phyloP scores from a whole-genome alignment of 2,113 vertebrate genomes.

The Corydoras sp. region DNA sequence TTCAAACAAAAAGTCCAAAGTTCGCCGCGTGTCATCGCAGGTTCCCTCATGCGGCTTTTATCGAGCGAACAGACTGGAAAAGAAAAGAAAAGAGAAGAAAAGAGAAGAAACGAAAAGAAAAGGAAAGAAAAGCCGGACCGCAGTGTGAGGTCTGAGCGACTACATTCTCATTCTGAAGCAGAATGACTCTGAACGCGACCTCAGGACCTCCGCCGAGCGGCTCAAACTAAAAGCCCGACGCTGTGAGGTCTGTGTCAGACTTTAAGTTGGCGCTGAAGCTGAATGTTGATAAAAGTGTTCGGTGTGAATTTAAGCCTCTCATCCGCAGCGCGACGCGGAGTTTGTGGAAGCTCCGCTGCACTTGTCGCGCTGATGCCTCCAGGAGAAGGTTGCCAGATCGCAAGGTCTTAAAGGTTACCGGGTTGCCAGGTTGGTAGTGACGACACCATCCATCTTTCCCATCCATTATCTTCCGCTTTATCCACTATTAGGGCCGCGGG shows the following conservation, averaged over 20 bases:
- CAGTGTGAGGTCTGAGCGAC: conserved; percentile 11
- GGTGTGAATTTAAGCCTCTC: too few species aligned
- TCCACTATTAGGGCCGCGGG: too few species aligned
- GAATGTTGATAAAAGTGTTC: too few species aligned
- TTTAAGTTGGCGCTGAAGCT: too few species aligned
- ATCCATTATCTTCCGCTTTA: too few species aligned
- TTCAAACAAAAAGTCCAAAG: conserved; percentile 38
- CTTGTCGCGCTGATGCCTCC: conserved; percentile 64
- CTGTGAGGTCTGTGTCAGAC: too few species aligned
- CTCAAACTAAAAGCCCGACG: too few species aligned
- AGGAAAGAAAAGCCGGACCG: conserved; percentile 6
- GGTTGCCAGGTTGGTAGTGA: background rate
- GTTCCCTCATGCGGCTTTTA: conserved; percentile 13
- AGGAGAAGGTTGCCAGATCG: conserved; percentile 41
- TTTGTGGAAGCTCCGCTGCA: conserved; percentile 58
- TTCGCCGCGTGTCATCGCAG: conserved; percentile 3
- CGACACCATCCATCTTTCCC: too few species aligned
- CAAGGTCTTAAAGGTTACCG: background rate
- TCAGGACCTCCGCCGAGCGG: too few species aligned
- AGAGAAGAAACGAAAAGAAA: background rate
- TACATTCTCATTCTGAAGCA: too few species aligned
- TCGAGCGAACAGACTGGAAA: conserved; percentile 45
- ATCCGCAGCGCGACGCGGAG: conserved; percentile 34
- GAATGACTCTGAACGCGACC: too few species aligned
- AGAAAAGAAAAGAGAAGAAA: background rate